Evolutionary conservation across 2,888 invertebrate species (phyloP).

Genomic region (Ochropacha duplaris): DNA sequence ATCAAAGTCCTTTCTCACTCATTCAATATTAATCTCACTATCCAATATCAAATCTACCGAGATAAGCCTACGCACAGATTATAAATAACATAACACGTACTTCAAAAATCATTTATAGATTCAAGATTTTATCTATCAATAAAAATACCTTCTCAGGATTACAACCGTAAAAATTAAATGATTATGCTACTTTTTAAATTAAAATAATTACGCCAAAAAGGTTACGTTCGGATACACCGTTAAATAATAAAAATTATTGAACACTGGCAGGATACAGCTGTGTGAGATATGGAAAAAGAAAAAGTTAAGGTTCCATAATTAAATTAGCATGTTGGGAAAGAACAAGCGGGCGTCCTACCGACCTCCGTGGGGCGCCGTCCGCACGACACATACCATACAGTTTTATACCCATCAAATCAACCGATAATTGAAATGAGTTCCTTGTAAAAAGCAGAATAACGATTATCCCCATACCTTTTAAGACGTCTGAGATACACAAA

Average conservation of each 20-base stretch:
- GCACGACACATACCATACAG: constrained; percentile 73
- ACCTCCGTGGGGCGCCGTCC: constrained; percentile 74
- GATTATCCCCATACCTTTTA: constrained; percentile 82
- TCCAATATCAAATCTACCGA: constrained; percentile 50
- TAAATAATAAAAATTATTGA: constrained; percentile 61
- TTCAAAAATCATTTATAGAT: constrained; percentile 5
- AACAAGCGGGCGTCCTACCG: constrained; percentile 64
- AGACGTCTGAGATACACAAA: constrained; percentile 82
- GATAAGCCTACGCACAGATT: constrained; percentile 57
- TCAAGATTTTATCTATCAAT: constrained; percentile 22
- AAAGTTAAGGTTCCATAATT: constrained; percentile 66
- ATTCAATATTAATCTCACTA: constrained; percentile 61
- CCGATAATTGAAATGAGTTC: constrained; percentile 83
- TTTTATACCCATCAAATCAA: constrained; percentile 80
- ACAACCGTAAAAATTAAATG: constrained; percentile 26
- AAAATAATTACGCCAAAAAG: constrained; percentile 6
- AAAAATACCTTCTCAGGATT: constrained; percentile 34
- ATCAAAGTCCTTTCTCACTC: constrained; percentile 60
- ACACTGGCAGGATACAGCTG: constrained; percentile 72
- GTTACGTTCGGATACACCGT: constrained; percentile 46
- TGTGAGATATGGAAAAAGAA: constrained; percentile 50
- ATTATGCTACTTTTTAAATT: constrained; percentile 30
- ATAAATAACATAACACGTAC: constrained; percentile 17
- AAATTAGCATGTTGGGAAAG: constrained; percentile 75
- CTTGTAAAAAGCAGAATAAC: constrained; percentile 82